Percentiles rank a stretch among this genome's conserved stretches.
These are phyloP conservation scores for Montipora efflorescens DNA, from an alignment of 64 coral and sea anemone genomes.

Conservation along the genomic window DNA sequence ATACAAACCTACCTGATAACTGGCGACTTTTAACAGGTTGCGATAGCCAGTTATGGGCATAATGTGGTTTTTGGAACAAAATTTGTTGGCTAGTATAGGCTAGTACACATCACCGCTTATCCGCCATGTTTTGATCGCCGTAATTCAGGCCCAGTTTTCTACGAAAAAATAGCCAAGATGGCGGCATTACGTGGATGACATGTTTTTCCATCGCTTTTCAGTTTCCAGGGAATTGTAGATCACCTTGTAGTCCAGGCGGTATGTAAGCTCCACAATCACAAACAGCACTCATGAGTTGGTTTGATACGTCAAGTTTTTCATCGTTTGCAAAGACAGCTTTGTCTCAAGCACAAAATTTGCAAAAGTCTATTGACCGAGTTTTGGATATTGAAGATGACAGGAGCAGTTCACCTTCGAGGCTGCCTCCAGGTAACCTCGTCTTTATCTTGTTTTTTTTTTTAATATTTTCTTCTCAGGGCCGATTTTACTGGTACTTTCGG, in stretches of 20 bases:
- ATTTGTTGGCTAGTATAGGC: too few relatives aligned
- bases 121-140: conserved; percentile 12
- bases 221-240: conserved; percentile 19
- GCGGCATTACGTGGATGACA: conserved; percentile 37
- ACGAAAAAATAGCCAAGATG: conserved; percentile 31
- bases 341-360: conserved; percentile 57
- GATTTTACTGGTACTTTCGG: too few relatives aligned
- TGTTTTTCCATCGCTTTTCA: not conserved
- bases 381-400: conserved; percentile 83
- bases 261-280: not conserved
- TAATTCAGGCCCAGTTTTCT: conserved; percentile 41
- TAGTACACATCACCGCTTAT: not conserved
- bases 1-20: conserved; percentile 13
- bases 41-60: conserved; percentile 1
- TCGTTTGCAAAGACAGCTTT: conserved; percentile 88
- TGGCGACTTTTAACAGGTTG: not conserved
- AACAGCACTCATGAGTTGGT: conserved; percentile 81
- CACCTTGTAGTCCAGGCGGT: not conserved
- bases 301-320: conserved; percentile 84
- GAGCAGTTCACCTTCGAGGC: not conserved
- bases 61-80: not conserved
- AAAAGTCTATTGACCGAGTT: conserved; percentile 91
- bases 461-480: too few relatives aligned
- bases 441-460: too few relatives aligned
- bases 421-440: conserved; percentile 2